Conservation (phyloP, 2,888 invertebrate species). For the Pseudococcus viburni region DNA sequence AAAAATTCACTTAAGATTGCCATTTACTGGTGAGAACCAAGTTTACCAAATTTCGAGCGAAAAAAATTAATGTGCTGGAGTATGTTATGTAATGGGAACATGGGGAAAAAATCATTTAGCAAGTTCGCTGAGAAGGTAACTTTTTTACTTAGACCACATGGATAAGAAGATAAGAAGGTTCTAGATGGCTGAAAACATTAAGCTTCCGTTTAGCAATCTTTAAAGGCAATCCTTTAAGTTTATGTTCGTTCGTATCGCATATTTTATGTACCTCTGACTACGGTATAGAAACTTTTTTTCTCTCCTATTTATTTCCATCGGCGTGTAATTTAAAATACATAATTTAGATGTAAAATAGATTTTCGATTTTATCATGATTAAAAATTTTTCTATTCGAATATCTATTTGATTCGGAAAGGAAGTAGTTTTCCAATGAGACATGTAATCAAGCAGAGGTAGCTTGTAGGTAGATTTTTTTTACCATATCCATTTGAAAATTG, state of each 20-base stretch:
- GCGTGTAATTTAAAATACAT: slow-evolving; percentile 47
- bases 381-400: not conserved
- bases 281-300: not conserved
- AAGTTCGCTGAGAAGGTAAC: slow-evolving; percentile 37
- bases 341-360: slow-evolving; percentile 8
- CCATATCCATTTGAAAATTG: too few relatives aligned
- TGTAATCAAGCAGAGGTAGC: too few relatives aligned
- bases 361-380: not conserved
- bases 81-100: slow-evolving; percentile 10
- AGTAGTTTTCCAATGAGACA: not conserved
- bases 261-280: not conserved
- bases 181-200: slow-evolving; percentile 60
- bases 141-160: slow-evolving; percentile 40
- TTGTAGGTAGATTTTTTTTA: too few relatives aligned
- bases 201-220: slow-evolving; percentile 60
- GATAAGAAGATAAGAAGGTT: slow-evolving; percentile 60
- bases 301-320: not conserved
- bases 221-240: slow-evolving; percentile 52
- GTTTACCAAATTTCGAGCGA: not conserved
- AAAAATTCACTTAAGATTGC: not conserved
- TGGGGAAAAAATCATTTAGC: slow-evolving; percentile 55
- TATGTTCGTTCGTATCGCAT: slow-evolving; percentile 17
- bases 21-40: not conserved
- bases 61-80: not conserved
- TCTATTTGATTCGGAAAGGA: not conserved